Evolutionary conservation across 2,113 vertebrate genomes (phyloP), one percentile per base, ranked within the genome.

Genomic region (Cercopithecus mona): DNA sequence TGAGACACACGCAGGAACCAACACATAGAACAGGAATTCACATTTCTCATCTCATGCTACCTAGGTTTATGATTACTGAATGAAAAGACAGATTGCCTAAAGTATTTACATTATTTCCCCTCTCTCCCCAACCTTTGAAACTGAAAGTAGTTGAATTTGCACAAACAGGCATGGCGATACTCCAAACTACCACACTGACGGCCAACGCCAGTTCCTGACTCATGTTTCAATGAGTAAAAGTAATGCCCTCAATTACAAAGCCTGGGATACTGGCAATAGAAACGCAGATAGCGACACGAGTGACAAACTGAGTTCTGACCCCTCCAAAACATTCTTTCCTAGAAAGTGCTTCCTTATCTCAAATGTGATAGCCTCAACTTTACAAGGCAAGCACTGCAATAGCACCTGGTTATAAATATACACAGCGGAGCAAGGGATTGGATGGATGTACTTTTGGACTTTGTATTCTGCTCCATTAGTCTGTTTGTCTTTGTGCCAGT

Each of bases 311-410:
- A 52, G 25, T 30, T 86, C 87, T 35, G 4, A 82, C 11, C 59
- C 30, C 66, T 79, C 35, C 35, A 50, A 70, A 76, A 38, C 8
- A 23, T 72, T 27, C 72, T 30, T 68, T 16, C 38, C 48, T 40
- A 20, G 52, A 93, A 87, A 93, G 6, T 40, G 32, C 57, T 95
- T 82, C 85, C 40, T 55, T 55, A 64, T 20, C 52, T 82, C 81
- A 78, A 38, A 38, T 75, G 48, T 76, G 57, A 17, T 22, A 45
- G 81, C 32, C 84, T 68, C 18, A 70, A 43, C 12, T 89, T 68
- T 16, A 45, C 61, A 10, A 78, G 16, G 3, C 22, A 68, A 93
- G 55, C 25, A 23, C 3, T 59, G 23, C 75, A 35, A 35, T 0
- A 9, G 52, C 18, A 64, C 55, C 43, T 43, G 45, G 17, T 52